Conservation (phyloP, 2,888 invertebrate genomes). For the Drosophila incognita region DNA sequence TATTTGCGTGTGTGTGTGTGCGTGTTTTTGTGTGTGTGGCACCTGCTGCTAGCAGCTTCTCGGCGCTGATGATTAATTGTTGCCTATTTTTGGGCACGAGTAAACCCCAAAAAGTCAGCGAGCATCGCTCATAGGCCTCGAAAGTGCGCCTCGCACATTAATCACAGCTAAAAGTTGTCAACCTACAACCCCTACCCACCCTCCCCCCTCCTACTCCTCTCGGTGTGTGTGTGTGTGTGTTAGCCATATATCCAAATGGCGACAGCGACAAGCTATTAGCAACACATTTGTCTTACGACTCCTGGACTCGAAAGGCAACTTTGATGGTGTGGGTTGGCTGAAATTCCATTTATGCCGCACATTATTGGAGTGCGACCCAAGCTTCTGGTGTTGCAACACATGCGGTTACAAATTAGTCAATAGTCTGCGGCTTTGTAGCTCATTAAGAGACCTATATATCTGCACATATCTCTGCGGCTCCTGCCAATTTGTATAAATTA, state of each 20-base stretch:
- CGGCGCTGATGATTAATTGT: slow-evolving; percentile 69
- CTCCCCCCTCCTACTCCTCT: background rate
- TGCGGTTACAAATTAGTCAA: slow-evolving; percentile 77
- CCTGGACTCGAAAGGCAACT: slow-evolving; percentile 47
- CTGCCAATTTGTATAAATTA: slow-evolving; percentile 73
- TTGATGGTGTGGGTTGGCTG: slow-evolving; percentile 32
- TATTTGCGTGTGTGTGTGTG: slow-evolving; percentile 13
- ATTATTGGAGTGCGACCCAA: slow-evolving; percentile 59
- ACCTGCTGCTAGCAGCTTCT: slow-evolving; percentile 58
- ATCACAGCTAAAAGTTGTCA: slow-evolving; percentile 56
- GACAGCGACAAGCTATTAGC: slow-evolving; percentile 78
- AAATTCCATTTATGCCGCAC: slow-evolving; percentile 67
- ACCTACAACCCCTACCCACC: slow-evolving; percentile 5
- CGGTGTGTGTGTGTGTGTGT: background rate
- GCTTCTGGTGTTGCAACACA: slow-evolving; percentile 54
- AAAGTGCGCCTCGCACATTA: slow-evolving; percentile 60
- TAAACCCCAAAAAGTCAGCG: slow-evolving; percentile 65
- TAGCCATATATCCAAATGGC: slow-evolving; percentile 34
- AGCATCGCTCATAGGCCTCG: slow-evolving; percentile 59
- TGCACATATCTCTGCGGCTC: slow-evolving; percentile 28
- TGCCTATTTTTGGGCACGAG: slow-evolving; percentile 42
- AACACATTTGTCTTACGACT: slow-evolving; percentile 74
- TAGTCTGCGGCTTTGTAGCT: slow-evolving; percentile 62
- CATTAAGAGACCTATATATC: slow-evolving; percentile 57
- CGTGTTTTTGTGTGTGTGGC: slow-evolving; percentile 20